Evolutionary conservation across 2,797 vertebrate genomes (phyloP).

Genomic region (Zenarchopterus dispar): DNA sequence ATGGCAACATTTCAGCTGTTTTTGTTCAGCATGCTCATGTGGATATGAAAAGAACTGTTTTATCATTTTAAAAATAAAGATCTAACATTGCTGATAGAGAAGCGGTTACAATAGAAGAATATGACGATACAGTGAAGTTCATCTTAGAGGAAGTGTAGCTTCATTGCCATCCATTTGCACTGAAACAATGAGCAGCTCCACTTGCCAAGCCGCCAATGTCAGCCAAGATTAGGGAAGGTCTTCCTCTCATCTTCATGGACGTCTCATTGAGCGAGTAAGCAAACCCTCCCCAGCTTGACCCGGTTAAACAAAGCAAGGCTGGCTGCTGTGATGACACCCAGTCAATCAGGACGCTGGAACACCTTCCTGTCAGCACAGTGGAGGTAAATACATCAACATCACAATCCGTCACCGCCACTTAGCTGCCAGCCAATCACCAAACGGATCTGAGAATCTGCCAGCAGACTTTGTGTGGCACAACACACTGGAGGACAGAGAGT

Average conservation of each 20-base stretch:
- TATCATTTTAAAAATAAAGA: no score
- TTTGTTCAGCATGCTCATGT: no score
- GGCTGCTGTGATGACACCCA: slow-evolving; percentile 65
- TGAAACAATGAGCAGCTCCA: slow-evolving; percentile 22
- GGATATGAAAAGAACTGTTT: no score
- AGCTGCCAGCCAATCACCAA: slow-evolving; percentile 73
- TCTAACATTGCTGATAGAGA: not conserved
- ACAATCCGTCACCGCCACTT: slow-evolving; percentile 72
- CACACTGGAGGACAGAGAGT: slow-evolving; percentile 49
- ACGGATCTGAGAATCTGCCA: slow-evolving; percentile 63
- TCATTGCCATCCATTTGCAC: slow-evolving; percentile 33
- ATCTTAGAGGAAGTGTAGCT: slow-evolving; percentile 26
- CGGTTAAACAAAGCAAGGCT: slow-evolving; percentile 76
- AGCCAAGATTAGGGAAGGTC: slow-evolving; percentile 80
- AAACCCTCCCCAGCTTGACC: slow-evolving; percentile 68
- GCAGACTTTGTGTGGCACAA: slow-evolving; percentile 50
- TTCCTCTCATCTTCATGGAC: slow-evolving; percentile 75
- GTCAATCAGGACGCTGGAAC: slow-evolving; percentile 72
- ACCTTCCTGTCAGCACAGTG: slow-evolving; percentile 69
- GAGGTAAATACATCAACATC: slow-evolving; percentile 81
- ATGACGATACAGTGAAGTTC: slow-evolving; percentile 7
- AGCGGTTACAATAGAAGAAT: not conserved
- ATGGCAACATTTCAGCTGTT: no score
- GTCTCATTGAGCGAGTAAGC: slow-evolving; percentile 77
- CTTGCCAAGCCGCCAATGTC: slow-evolving; percentile 76